Base-by-base conservation (phyloP, 64 coral and sea anemone species). In the Montipora capricornis region DNA sequence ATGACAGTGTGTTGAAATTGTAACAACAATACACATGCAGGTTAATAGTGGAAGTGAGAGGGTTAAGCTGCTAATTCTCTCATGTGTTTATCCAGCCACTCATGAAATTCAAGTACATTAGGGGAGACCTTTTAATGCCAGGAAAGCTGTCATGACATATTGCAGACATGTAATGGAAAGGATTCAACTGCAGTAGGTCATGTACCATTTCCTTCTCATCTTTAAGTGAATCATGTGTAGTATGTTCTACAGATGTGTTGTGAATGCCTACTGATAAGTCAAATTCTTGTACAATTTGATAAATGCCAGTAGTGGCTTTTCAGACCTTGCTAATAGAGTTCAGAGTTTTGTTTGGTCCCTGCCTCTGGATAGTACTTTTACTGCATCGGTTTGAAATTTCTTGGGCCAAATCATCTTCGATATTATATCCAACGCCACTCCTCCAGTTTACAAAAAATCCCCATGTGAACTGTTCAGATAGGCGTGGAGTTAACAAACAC, bases 381-480 rank as follows among this genome's bases (percentile, higher is more conserved):
- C 73, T 88, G 16, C 67, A 24, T 50, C 73, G 67, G 76, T 95
- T 95, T 17, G 70, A 83, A 26, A 91, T 91, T 91, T 95, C 88
- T 52, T 91, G 94, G 47, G 73, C 89, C 61, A 91, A 80, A 73
- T 95, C 89, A 87, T 87, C 89, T 53, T 95, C 81, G 55, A 95
- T 91, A 45, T 95, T 95, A 2, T 73, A 68, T 55, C 94, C 89
- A 80, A 62, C 45, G 47, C 94, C 94, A n/a, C 94, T 75, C 59
- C 83, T 79, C 91, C 83, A 87, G 83, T 93, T 93, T 0, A 92
- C 91, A 84, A 82, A 75, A 52, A 71, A 80, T 52, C 74, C 78
- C 79, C 78, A 91, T 87, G 90, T 96, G 80, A 96, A 96, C 78
- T 96, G 47, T 89, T 92, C 90, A 66, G 90, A 89, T 44, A 96